Evolutionary conservation across 1,140 invertebrate species (phyloP).

Genomic region (Platyura marginata): DNA sequence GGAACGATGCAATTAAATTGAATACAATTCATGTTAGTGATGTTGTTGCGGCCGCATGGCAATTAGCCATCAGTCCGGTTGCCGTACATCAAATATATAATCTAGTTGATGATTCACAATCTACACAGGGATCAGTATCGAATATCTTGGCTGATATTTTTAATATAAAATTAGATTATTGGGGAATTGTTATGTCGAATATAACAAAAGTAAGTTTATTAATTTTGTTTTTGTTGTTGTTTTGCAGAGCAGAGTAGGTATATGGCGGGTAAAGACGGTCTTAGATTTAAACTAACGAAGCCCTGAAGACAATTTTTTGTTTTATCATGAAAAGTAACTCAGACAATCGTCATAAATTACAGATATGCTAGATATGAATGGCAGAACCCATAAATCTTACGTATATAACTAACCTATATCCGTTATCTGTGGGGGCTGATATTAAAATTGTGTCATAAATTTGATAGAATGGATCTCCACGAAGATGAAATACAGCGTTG

Average conservation of each 20-base stretch:
- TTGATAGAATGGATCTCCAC: too few relatives aligned
- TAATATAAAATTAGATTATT: constrained; percentile 71
- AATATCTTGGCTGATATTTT: constrained; percentile 65
- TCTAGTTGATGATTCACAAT: constrained; percentile 61
- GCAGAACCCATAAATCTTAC: too few relatives aligned
- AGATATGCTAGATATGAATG: too few relatives aligned
- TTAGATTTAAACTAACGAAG: background rate
- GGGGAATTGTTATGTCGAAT: constrained; percentile 57
- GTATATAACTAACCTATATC: too few relatives aligned
- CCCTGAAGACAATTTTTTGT: constrained; percentile 1
- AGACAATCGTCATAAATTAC: too few relatives aligned
- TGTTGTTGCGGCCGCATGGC: constrained; percentile 59
- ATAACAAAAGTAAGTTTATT: constrained; percentile 53
- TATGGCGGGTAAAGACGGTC: background rate
- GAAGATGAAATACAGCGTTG: too few relatives aligned
- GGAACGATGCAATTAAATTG: constrained; percentile 66
- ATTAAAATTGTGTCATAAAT: too few relatives aligned
- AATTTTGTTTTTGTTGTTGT: constrained; percentile 3
- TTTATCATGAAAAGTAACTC: too few relatives aligned
- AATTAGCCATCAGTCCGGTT: constrained; percentile 22
- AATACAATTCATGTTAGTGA: constrained; percentile 78
- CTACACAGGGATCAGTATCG: constrained; percentile 65
- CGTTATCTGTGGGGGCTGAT: too few relatives aligned
- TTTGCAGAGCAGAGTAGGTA: constrained; percentile 3
- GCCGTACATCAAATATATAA: constrained; percentile 52